Percentiles rank a stretch among this genome's conserved stretches.
phyloP scores from a whole-genome alignment of 2,797 vertebrate genomes.

The Smutsia gigantea region DNA sequence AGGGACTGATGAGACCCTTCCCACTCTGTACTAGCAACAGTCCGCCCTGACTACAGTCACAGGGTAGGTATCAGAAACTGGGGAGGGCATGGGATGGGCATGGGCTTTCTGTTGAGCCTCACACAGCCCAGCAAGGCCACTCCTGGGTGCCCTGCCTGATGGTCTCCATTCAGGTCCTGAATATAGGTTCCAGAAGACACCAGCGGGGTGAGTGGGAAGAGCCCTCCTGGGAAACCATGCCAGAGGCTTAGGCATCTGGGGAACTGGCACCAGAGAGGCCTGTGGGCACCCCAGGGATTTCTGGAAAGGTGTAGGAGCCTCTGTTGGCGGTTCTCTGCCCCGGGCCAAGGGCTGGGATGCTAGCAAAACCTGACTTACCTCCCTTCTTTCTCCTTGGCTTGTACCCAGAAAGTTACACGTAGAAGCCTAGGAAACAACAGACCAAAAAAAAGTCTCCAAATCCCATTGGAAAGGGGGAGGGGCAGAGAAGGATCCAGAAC shows the following conservation, averaged over 20 bases:
- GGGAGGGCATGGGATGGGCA: accelerated
- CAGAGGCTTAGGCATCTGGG: not conserved
- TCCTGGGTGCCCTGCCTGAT: no score
- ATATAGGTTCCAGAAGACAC: not conserved
- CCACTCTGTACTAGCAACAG: not conserved
- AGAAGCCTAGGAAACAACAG: not conserved
- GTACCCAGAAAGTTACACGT: not conserved
- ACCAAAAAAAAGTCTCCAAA: not conserved
- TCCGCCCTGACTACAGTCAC: accelerated
- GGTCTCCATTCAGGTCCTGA: not conserved
- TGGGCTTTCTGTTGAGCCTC: not conserved
- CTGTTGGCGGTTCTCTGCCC: not conserved
- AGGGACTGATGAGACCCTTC: constrained; percentile 31
- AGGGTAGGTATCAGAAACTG: no score
- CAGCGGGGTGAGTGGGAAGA: not conserved
- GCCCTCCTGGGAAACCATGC: no score
- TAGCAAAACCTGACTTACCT: not conserved
- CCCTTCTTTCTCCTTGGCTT: not conserved
- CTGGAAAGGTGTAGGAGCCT: not conserved
- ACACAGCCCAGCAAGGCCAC: not conserved
- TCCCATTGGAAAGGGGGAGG: not conserved
- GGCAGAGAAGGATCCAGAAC: not conserved
- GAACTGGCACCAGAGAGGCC: accelerated
- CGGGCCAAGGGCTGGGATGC: not conserved
- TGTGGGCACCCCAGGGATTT: not conserved